A percentile compares a stretch with the other conserved stretches of the same genome.
These are phyloP conservation scores for Diplodus puntazzo DNA, from an alignment of 2,797 vertebrate species.

Conservation along the genomic window DNA sequence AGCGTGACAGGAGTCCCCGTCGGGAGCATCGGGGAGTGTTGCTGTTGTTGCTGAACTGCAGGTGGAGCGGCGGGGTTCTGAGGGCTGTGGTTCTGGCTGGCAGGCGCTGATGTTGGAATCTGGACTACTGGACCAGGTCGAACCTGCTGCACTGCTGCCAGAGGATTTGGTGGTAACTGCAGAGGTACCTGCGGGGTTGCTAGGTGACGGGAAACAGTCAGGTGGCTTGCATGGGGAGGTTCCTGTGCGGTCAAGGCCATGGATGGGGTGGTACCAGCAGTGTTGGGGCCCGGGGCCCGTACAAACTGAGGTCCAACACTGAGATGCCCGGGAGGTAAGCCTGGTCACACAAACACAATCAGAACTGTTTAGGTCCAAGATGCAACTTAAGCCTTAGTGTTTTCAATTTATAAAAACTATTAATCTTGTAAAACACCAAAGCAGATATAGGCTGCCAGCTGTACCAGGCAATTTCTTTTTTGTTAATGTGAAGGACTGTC, in stretches of 20 bases:
- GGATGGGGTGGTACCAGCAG: constrained; percentile 87
- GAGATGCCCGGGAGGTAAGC: constrained; percentile 85
- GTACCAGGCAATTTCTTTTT: too few relatives aligned
- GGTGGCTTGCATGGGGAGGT: constrained; percentile 85
- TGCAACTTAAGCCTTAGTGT: neutral
- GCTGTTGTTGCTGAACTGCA: constrained; percentile 75
- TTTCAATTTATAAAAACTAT: neutral
- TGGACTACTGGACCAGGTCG: constrained; percentile 84
- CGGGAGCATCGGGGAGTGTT: constrained; percentile 91
- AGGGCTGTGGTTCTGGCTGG: constrained; percentile 89
- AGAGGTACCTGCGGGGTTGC: constrained; percentile 83
- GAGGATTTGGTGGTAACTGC: constrained; percentile 86
- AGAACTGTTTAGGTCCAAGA: constrained; percentile 15
- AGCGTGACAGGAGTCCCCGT: constrained; percentile 92
- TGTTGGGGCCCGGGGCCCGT: constrained; percentile 84
- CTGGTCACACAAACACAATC: constrained; percentile 59
- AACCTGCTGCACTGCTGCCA: constrained; percentile 85
- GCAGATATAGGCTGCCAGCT: too few relatives aligned
- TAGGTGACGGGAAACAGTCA: constrained; percentile 88
- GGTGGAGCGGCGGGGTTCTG: constrained; percentile 73
- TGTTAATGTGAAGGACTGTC: too few relatives aligned
- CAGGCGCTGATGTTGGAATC: constrained; percentile 85
- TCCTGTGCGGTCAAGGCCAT: constrained; percentile 92
- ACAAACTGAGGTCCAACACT: constrained; percentile 89
- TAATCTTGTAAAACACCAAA: neutral